Base-by-base conservation (phyloP, 2,797 vertebrate genomes). In the Sibirionetta formosa region DNA sequence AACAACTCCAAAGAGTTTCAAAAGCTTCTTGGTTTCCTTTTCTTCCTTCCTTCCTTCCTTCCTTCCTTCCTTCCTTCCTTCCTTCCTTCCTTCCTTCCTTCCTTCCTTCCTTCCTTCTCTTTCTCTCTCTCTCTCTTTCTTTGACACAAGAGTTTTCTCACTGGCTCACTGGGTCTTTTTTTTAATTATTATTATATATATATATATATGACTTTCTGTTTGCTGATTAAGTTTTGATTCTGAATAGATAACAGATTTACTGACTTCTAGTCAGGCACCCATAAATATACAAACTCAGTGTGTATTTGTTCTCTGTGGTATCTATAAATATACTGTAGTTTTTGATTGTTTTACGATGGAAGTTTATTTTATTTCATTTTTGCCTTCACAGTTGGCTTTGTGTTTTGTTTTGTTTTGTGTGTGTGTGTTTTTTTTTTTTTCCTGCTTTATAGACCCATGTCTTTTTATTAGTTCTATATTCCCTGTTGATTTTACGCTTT, bases 401-500 rank as follows among this genome's bases (percentile, higher is more conserved):
- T 72, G 7, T 40, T 40, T 40, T 40, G 40, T 40, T 40, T 40
- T 40, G 14, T 40, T 93, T 48, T 61, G 9, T 38, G 58, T 40
- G 14, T 40, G 38, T 40, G 38, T 5, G 36, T 38, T 38, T 61
- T 60, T 40, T 61, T 60, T 40, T 97, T 97, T 96, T 94, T 86
- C 75, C 90, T 97, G 92, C 93, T 98, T 98, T 98, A 98, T 97
- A 97, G 97, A 96, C 96, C 90, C 96, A 97, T 98, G 97, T 97
- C 95, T 98, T 98, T 98, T 98, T 98, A 98, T 98, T 98, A 98
- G 97, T 97, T 98, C 96, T 97, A 70, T 97, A 97, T 97, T 98
- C 97, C 97, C 98, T 97, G 97, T 98, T 98, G 98, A 97, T 98
- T 98, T 98, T 98, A 97, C 98, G 92, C 96, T 98, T 98, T 98